These are phyloP conservation scores for Caenorhabditis sinica DNA, from an alignment of 2,888 invertebrate genomes.

Conservation along the genomic window DNA sequence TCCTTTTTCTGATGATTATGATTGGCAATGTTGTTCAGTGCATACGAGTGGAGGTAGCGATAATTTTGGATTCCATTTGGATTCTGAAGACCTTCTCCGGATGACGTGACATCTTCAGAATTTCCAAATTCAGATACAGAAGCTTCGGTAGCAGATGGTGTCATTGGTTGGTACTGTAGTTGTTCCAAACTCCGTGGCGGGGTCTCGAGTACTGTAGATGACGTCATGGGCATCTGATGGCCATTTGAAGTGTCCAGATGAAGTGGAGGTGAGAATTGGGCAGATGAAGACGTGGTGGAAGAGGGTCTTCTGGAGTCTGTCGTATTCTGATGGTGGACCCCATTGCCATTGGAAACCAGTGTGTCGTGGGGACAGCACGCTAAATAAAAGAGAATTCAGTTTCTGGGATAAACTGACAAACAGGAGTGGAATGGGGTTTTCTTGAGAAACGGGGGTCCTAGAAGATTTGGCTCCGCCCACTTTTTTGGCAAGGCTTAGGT, in stretches of 20 bases:
- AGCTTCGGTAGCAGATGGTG: slow-evolving; percentile 56
- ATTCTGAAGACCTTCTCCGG: background rate
- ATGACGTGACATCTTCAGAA: slow-evolving; percentile 41
- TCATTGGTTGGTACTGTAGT: slow-evolving; percentile 32
- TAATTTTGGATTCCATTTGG: slow-evolving; percentile 42
- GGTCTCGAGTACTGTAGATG: slow-evolving; percentile 5
- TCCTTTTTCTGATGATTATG: slow-evolving; percentile 44
- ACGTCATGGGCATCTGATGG: slow-evolving; percentile 8
- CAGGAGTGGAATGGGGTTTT: too few species aligned
- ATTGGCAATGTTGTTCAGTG: slow-evolving; percentile 38
- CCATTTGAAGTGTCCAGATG: background rate
- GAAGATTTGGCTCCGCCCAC: background rate
- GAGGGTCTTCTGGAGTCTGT: slow-evolving; percentile 2
- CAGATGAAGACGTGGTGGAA: background rate
- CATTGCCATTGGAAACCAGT: background rate
- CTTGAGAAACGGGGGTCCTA: background rate
- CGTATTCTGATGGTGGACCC: background rate
- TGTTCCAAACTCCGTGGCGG: background rate
- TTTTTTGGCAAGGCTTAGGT: too few species aligned
- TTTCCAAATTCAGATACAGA: background rate
- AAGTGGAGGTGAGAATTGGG: background rate
- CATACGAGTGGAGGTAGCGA: slow-evolving; percentile 61
- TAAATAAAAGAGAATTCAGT: slow-evolving; percentile 36
- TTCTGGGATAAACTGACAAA: background rate
- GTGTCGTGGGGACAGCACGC: slow-evolving; percentile 36